A percentile compares a stretch with the other conserved stretches of the same genome.
Evolutionary conservation across 2,797 vertebrate genomes (phyloP).

Genomic region (Thamnophis elegans): DNA sequence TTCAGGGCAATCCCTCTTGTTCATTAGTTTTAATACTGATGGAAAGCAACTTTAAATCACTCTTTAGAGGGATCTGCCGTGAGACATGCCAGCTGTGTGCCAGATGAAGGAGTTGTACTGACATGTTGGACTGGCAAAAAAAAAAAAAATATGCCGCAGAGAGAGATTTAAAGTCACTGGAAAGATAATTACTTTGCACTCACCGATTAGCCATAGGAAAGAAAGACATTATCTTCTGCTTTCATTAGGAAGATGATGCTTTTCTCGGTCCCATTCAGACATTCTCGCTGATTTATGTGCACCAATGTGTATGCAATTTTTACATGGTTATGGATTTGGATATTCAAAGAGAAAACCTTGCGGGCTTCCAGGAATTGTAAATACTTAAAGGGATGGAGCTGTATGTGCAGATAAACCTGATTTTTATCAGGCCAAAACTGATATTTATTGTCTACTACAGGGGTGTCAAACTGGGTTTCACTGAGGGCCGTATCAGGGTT

Average conservation of each 20-base stretch:
- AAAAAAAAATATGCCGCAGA: slow-evolving; percentile 61
- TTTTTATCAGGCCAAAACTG: background rate
- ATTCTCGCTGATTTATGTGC: slow-evolving; percentile 34
- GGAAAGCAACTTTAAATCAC: slow-evolving; percentile 69
- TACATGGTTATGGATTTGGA: slow-evolving; percentile 42
- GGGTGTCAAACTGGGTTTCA: too few species aligned
- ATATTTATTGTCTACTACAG: background rate
- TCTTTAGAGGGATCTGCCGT: slow-evolving; percentile 65
- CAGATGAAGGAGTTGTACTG: slow-evolving; percentile 70
- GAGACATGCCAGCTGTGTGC: slow-evolving; percentile 68
- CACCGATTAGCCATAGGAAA: slow-evolving; percentile 56
- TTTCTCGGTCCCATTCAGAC: slow-evolving; percentile 29
- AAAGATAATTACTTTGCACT: slow-evolving; percentile 69
- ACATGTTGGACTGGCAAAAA: slow-evolving; percentile 58
- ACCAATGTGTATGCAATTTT: slow-evolving; percentile 46
- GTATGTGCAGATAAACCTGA: background rate
- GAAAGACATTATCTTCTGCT: slow-evolving; percentile 43
- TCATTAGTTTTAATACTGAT: slow-evolving; percentile 68
- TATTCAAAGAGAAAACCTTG: slow-evolving; percentile 20
- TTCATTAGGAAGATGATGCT: slow-evolving; percentile 46
- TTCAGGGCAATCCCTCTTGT: slow-evolving; percentile 28
- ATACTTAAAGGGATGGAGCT: background rate
- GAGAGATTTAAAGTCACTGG: slow-evolving; percentile 69
- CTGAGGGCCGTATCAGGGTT: too few species aligned
- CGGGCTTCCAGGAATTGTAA: slow-evolving; percentile 5